phyloP scores from a whole-genome alignment of 2,113 vertebrate genomes.

The Uria lomvia region DNA sequence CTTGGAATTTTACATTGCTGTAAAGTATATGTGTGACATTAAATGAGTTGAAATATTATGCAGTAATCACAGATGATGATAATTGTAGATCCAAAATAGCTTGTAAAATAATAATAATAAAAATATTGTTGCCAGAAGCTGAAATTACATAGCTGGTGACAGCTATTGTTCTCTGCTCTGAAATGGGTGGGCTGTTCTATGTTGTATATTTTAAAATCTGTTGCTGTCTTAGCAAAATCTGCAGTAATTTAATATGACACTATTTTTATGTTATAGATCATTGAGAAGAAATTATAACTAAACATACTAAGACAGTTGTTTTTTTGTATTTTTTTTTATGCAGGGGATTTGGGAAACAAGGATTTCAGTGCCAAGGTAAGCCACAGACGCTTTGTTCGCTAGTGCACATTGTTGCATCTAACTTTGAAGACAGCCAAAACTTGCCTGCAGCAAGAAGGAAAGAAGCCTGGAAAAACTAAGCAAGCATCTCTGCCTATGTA shows the following conservation, averaged over 20 bases:
- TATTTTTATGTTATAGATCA: slow-evolving; percentile 3
- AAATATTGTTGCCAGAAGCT: slow-evolving; percentile 44
- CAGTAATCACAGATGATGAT: background rate
- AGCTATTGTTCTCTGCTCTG: slow-evolving; percentile 14
- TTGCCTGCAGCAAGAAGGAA: background rate
- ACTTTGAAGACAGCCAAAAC: background rate
- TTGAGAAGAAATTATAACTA: background rate
- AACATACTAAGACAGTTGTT: slow-evolving; percentile 35
- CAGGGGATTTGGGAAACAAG: slow-evolving; percentile 84
- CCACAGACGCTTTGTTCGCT: background rate
- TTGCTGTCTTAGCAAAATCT: background rate
- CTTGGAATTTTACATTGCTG: background rate
- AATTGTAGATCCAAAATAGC: slow-evolving; percentile 25
- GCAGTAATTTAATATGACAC: background rate
- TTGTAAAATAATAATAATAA: slow-evolving; percentile 49
- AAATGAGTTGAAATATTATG: slow-evolving; percentile 9
- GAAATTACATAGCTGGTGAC: slow-evolving; percentile 23
- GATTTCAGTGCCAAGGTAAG: slow-evolving; percentile 85
- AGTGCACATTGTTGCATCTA: background rate
- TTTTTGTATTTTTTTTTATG: slow-evolving; percentile 32
- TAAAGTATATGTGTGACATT: background rate
- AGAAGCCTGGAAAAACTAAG: background rate
- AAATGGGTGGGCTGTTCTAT: slow-evolving; percentile 11
- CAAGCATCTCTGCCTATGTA: background rate
- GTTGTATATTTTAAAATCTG: slow-evolving; percentile 9